A percentile compares a stretch with the other conserved stretches of the same genome.
These are phyloP conservation scores for Tetraodon nigroviridis DNA, from an alignment of 2,113 vertebrate genomes.

Conservation along the genomic window DNA sequence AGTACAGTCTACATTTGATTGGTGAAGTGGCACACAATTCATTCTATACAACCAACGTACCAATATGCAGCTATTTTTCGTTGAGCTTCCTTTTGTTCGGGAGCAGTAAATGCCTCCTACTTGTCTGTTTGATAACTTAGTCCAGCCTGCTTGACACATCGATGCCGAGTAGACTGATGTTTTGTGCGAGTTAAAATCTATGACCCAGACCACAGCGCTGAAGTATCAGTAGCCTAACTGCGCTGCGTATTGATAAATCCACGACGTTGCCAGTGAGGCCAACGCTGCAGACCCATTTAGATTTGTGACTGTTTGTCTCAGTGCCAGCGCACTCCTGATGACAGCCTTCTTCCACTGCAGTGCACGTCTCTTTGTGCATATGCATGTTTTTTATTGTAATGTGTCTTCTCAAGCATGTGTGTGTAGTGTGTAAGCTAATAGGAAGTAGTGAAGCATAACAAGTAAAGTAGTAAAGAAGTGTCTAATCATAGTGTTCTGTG, in stretches of 20 bases:
- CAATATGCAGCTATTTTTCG: neutral
- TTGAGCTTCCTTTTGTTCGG: neutral
- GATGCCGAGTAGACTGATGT: neutral
- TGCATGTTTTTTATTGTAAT: neutral
- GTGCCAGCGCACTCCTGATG: neutral
- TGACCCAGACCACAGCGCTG: neutral
- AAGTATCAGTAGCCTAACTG: slow-evolving; percentile 1
- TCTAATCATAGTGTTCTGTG: too few relatives aligned
- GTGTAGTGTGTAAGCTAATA: neutral
- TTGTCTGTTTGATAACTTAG: neutral
- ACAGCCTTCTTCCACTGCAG: neutral
- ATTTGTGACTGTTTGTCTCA: neutral
- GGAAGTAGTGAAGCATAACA: neutral
- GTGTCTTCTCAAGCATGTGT: neutral
- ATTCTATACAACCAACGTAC: neutral
- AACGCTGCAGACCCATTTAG: neutral
- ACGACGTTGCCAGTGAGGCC: neutral
- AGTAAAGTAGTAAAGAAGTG: too few relatives aligned
- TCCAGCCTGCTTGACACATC: neutral
- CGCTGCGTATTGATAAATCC: neutral
- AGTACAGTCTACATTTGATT: neutral
- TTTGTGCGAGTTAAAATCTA: neutral
- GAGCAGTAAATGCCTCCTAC: neutral
- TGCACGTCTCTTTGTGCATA: neutral
- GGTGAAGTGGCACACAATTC: slow-evolving; percentile 4